Conservation (phyloP, 1,140 invertebrate species). For the Helicoverpa zea region DNA sequence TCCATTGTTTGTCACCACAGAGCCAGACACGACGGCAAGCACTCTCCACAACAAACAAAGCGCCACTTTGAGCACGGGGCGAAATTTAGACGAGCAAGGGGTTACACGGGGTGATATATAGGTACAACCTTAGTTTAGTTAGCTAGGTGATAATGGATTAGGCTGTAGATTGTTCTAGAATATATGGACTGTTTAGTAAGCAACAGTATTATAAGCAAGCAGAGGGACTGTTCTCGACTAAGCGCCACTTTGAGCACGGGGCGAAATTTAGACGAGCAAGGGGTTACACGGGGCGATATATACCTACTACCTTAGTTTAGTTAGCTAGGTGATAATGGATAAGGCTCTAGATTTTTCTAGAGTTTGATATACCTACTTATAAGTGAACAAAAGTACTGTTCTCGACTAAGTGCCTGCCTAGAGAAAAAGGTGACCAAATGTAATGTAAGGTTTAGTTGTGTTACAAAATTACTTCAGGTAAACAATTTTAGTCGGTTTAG, state of each 20-base stretch:
- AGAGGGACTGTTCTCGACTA: not conserved
- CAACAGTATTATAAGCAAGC: no score
- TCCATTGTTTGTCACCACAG: slow-evolving; percentile 30
- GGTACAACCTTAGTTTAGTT: not conserved
- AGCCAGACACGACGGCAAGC: slow-evolving; percentile 19
- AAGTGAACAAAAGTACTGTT: no score
- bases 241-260: slow-evolving; percentile 33
- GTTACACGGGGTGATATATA: not conserved
- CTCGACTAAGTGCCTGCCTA: no score
- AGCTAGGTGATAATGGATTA: not conserved
- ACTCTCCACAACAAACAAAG: slow-evolving; percentile 46
- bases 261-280: slow-evolving; percentile 19
- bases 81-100: slow-evolving; percentile 14
- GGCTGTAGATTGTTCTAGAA: not conserved
- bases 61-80: slow-evolving; percentile 37
- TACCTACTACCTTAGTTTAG: not conserved
- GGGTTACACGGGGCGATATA: not conserved
- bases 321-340: not conserved
- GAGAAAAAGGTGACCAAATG: no score
- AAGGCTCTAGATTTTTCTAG: not conserved
- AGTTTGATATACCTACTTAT: no score
- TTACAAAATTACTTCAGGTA: no score
- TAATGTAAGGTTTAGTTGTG: no score
- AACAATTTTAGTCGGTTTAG: no score
- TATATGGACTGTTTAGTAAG: no score